Base-by-base conservation (phyloP, 1,140 invertebrate species). In the Drosophila azteca region DNA sequence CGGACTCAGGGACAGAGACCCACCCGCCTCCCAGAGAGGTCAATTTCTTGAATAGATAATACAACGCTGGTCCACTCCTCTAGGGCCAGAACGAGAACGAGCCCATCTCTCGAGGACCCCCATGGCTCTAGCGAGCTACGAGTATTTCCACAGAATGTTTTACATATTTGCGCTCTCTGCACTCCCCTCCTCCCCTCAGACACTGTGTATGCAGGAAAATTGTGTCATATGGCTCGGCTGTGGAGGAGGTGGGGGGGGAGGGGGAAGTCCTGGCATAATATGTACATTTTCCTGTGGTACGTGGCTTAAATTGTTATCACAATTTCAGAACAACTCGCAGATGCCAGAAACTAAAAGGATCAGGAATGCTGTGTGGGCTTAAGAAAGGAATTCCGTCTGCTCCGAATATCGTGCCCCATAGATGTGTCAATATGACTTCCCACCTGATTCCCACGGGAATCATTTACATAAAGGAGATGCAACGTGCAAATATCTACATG, bases 101-200 rank as follows among this genome's bases (percentile, higher is more conserved):
- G 3, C 2, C 43, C 35, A 62, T 26, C 15, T 65, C 43, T 67
- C n/a, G 15, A 29, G n/a, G 6, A 24, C 7, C 13, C 45, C 26
- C 57, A 29, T 29, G 26, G 17, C 44, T n/a, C n/a, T n/a, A n/a
- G n/a, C n/a, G n/a, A n/a, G 17, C 17, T 20, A 20, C 17, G 17
- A 20, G 17, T 20, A 74, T 74, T 74, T 46, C 50, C 46, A 58
- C 60, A 64, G 39, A 83, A 82, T 82, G 75, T 55, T 82, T 83
- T 83, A 79, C 79, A 82, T 83, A 83, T 78, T 83, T 83, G 74
- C 54, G 64, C 62, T 59, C 74, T 70, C 69, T 69, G 74, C 79
- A 63, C 17, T 20, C 17, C 17, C 17, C 17, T 59, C 64, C 52
- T 17, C 39, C 54, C 64, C 52, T 13, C 39, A 41, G 31, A 46